These are phyloP conservation scores for Leptinotarsa undecemlineata DNA, from an alignment of 1,140 invertebrate genomes.

Conservation along the genomic window DNA sequence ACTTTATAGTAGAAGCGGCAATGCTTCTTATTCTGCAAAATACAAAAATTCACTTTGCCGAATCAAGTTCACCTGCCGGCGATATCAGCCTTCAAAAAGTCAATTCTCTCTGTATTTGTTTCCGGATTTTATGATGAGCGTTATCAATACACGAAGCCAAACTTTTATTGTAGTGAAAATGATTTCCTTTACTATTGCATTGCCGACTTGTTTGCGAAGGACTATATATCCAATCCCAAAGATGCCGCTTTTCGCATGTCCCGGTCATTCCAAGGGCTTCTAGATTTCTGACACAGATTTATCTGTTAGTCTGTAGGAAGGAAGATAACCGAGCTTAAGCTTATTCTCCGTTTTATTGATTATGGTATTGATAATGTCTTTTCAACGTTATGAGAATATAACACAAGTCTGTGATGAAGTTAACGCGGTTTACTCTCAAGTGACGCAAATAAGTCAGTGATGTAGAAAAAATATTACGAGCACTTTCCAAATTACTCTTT, in stretches of 20 bases:
- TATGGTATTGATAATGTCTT: background rate
- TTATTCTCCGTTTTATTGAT: background rate
- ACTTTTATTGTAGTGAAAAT: constrained; percentile 16
- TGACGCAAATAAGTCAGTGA: too few relatives aligned
- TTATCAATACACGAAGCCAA: background rate
- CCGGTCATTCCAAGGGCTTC: constrained; percentile 12
- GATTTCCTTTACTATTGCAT: constrained; percentile 6
- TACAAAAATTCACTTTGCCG: too few relatives aligned
- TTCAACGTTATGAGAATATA: too few relatives aligned
- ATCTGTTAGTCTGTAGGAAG: background rate
- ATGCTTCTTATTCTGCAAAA: too few relatives aligned
- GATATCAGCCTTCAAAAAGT: too few relatives aligned
- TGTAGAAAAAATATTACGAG: too few relatives aligned
- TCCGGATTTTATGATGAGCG: background rate
- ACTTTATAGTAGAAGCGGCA: too few relatives aligned
- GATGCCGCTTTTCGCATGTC: constrained; percentile 22
- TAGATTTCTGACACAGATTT: constrained; percentile 12
- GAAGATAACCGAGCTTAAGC: constrained; percentile 10
- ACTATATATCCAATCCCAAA: constrained; percentile 18
- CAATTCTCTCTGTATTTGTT: background rate
- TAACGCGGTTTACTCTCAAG: too few relatives aligned
- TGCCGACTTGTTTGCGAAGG: constrained; percentile 16
- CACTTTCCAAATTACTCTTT: too few relatives aligned
- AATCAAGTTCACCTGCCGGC: too few relatives aligned
- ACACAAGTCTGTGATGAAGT: too few relatives aligned